A percentile compares a stretch with the other conserved stretches of the same genome.
These are phyloP conservation scores for Malacoraja senta DNA, from an alignment of 2,797 vertebrate species.

Conservation along the genomic window DNA sequence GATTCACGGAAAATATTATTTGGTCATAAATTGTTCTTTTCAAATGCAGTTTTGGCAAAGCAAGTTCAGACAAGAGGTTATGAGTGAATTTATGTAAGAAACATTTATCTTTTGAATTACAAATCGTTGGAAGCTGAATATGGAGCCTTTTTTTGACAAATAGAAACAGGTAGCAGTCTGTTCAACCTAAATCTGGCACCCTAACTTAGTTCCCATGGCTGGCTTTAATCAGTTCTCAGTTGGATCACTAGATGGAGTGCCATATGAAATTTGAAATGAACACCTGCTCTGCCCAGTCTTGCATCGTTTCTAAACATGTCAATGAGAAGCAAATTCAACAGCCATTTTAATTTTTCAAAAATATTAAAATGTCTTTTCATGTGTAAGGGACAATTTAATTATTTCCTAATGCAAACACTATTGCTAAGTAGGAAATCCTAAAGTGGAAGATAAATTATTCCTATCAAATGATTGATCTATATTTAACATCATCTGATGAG, in stretches of 20 bases:
- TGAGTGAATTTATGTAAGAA: neutral
- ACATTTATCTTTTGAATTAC: neutral
- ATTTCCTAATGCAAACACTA: neutral
- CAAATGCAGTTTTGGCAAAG: neutral
- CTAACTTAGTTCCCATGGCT: neutral
- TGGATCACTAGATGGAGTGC: slow-evolving; percentile 35
- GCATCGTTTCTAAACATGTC: neutral
- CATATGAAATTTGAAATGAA: slow-evolving; percentile 16
- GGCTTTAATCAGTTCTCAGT: slow-evolving; percentile 29
- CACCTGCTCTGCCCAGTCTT: neutral
- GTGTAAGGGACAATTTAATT: neutral
- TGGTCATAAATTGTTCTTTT: neutral
- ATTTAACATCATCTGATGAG: neutral
- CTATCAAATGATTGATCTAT: neutral
- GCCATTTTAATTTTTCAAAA: neutral
- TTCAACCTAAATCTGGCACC: slow-evolving; percentile 7
- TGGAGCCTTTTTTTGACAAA: neutral
- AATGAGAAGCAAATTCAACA: neutral
- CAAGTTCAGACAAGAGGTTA: neutral
- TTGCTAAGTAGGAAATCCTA: too few species aligned
- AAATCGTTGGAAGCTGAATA: neutral
- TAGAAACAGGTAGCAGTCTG: slow-evolving; percentile 26
- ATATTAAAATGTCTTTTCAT: neutral
- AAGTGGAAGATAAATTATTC: neutral
- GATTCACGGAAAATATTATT: neutral